Percentiles rank a stretch among this genome's conserved stretches.
These are phyloP conservation scores for Atethmia centrago DNA, from an alignment of 2,888 invertebrate genomes.

Conservation along the genomic window DNA sequence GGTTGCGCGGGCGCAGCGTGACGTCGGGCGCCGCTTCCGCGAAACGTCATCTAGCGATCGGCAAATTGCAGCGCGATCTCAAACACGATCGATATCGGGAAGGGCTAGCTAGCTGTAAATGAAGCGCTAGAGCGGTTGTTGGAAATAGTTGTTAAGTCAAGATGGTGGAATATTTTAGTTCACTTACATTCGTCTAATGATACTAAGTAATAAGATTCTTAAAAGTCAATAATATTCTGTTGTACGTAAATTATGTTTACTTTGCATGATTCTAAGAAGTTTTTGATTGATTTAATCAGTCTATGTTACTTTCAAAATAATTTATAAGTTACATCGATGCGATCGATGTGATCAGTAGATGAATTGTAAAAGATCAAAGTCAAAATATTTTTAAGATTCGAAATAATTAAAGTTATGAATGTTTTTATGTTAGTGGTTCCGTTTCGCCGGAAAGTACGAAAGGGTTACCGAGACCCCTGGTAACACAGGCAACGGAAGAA, in stretches of 20 bases:
- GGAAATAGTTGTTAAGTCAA: slow-evolving; percentile 28
- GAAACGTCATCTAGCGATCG: slow-evolving; percentile 84
- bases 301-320: background rate
- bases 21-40: slow-evolving; percentile 83
- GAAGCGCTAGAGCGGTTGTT: slow-evolving; percentile 37
- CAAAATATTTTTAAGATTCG: background rate
- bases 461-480: too few relatives aligned
- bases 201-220: slow-evolving; percentile 12
- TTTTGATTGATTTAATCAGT: background rate
- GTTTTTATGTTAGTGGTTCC: too few relatives aligned
- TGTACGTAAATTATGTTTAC: background rate
- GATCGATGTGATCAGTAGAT: too few relatives aligned
- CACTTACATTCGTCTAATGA: background rate
- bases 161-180: background rate
- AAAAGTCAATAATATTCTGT: background rate
- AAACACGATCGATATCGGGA: slow-evolving; percentile 82
- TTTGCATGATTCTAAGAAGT: background rate
- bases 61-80: slow-evolving; percentile 84
- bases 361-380: background rate
- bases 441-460: too few relatives aligned
- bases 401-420: background rate
- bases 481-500: too few relatives aligned
- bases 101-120: slow-evolving; percentile 59
- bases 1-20: slow-evolving; percentile 83
- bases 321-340: background rate